A percentile compares a stretch with the other conserved stretches of the same genome.
Conservation (phyloP, 2,797 vertebrate genomes). For the Hoplostethus atlanticus region DNA sequence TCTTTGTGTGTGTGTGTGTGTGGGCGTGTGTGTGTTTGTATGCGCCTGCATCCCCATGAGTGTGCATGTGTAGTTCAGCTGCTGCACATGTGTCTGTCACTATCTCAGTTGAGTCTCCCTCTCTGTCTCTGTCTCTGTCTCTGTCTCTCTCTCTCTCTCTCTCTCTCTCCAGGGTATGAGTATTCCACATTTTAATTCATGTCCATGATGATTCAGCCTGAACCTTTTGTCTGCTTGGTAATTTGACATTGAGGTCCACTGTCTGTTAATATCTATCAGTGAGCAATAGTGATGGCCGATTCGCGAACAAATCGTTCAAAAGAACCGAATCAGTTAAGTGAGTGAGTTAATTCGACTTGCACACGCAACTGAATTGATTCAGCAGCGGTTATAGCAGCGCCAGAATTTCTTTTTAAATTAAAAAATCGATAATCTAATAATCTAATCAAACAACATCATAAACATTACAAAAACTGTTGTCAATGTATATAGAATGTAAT, state of each 20-base stretch:
- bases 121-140: background rate
- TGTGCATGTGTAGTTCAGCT: slow-evolving; percentile 67
- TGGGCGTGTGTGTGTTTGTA: slow-evolving; percentile 13
- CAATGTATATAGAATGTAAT: no score
- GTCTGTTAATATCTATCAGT: slow-evolving; percentile 21
- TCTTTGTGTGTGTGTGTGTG: slow-evolving; percentile 28
- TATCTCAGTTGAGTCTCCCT: slow-evolving; percentile 47
- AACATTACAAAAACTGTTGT: no score
- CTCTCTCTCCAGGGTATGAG: slow-evolving; percentile 1
- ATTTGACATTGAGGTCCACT: slow-evolving; percentile 1
- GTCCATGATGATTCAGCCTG: slow-evolving; percentile 6
- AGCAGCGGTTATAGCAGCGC: no score
- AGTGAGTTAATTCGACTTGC: no score
- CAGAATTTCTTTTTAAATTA: no score
- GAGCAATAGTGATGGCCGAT: slow-evolving; percentile 2
- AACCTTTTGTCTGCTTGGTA: slow-evolving; percentile 20
- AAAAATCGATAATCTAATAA: no score
- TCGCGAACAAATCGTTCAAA: no score
- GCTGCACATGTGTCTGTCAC: slow-evolving; percentile 66
- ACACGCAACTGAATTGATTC: no score
- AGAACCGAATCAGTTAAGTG: no score
- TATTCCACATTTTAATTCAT: slow-evolving; percentile 19
- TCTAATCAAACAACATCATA: no score
- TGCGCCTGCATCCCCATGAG: slow-evolving; percentile 9
- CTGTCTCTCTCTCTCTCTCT: background rate